Percentiles rank a stretch among this genome's conserved stretches.
Evolutionary conservation across 2,888 invertebrate genomes (phyloP).

Genomic region (Caenorhabditis uteleia): DNA sequence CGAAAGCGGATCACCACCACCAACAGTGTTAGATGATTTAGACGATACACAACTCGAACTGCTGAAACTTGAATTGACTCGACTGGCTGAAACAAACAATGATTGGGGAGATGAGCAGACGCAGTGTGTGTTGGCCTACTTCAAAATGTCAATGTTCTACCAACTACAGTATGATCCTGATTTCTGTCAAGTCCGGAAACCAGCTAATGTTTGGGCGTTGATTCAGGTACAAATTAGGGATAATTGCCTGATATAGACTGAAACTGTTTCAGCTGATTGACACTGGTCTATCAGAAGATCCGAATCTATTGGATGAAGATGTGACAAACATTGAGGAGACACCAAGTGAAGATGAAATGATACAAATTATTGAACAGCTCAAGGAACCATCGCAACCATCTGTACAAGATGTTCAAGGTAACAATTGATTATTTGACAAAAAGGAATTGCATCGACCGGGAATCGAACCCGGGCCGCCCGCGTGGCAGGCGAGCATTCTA

Average conservation of each 20-base stretch:
- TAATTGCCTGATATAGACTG: neutral
- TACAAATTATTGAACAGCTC: conserved; percentile 41
- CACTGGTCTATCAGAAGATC: conserved; percentile 41
- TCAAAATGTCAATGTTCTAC: conserved; percentile 63
- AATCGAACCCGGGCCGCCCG: conserved; percentile 68
- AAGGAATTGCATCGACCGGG: conserved; percentile 61
- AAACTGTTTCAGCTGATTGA: conserved; percentile 43
- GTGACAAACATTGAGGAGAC: neutral
- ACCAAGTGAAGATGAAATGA: conserved; percentile 23
- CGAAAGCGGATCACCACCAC: conserved; percentile 49
- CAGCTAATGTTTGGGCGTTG: conserved; percentile 64
- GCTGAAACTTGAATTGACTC: conserved; percentile 56
- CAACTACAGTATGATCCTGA: conserved; percentile 65
- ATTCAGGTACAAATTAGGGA: conserved; percentile 55
- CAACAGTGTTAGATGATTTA: conserved; percentile 57
- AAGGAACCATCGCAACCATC: conserved; percentile 34
- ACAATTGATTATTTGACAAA: neutral
- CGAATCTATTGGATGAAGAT: conserved; percentile 16
- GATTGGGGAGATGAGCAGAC: conserved; percentile 63
- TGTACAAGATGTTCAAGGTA: conserved; percentile 34
- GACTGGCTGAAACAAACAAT: conserved; percentile 49
- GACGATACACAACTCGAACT: conserved; percentile 58
- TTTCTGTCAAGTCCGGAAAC: conserved; percentile 65
- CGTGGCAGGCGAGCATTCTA: conserved; percentile 69
- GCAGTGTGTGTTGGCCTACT: conserved; percentile 67